phyloP scores from a whole-genome alignment of 2,113 vertebrate species.

The Spea bombifrons region DNA sequence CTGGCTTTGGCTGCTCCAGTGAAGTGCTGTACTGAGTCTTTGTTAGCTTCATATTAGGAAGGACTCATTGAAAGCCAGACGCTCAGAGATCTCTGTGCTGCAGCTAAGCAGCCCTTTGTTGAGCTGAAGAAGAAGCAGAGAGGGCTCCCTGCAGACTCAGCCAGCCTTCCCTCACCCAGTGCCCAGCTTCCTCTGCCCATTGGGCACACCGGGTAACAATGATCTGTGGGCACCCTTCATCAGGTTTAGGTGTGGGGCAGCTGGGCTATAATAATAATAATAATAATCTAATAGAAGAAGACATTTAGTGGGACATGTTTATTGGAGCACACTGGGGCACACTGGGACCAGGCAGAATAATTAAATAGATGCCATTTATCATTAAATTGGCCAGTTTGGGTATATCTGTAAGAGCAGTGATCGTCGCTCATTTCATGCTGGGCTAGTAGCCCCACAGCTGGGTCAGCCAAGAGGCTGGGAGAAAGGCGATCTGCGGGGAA shows the following conservation, averaged over 20 bases:
- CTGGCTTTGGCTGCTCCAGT: neutral
- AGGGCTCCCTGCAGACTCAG: neutral
- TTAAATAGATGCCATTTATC: no score
- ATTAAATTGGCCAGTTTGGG: no score
- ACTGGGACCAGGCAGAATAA: no score
- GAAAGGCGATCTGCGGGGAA: neutral
- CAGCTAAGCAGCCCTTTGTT: constrained; percentile 4
- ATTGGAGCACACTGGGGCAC: neutral
- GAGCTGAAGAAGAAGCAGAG: neutral
- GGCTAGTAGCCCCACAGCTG: neutral
- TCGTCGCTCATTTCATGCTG: neutral
- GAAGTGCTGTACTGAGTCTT: neutral
- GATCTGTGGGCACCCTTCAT: no score
- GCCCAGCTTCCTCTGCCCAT: neutral
- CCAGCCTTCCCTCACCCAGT: neutral
- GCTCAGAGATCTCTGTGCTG: constrained; percentile 5
- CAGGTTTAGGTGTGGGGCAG: no score
- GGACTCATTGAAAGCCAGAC: constrained; percentile 1
- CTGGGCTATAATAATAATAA: no score
- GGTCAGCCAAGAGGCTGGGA: neutral
- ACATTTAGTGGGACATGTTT: neutral
- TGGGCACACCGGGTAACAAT: no score
- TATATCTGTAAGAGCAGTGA: no score
- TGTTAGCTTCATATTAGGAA: neutral
- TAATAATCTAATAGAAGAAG: neutral